A percentile compares a stretch with the other conserved stretches of the same genome.
Conservation (phyloP, 2,888 invertebrate species). For the Tachina lurida region DNA sequence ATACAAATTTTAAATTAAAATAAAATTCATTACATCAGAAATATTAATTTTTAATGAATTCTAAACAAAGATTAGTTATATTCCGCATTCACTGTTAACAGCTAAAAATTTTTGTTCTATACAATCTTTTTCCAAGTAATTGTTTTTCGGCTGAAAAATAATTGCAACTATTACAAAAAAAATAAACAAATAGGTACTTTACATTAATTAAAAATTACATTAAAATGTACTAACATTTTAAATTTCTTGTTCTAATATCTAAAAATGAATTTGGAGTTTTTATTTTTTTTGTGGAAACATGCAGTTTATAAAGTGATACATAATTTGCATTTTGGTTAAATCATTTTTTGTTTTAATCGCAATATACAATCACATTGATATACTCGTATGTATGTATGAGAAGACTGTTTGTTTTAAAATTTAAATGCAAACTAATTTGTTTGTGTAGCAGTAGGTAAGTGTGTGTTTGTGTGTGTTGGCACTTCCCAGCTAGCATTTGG, state of each 20-base stretch:
- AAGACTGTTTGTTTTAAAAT: constrained; percentile 1
- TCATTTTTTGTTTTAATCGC: constrained; percentile 1
- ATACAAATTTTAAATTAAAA: not conserved
- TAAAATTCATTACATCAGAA: not conserved
- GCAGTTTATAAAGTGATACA: constrained; percentile 29
- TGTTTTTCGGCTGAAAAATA: not conserved
- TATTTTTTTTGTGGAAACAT: constrained; percentile 22
- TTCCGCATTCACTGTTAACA: constrained; percentile 32
- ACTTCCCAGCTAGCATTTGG: no score
- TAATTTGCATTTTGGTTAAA: constrained; percentile 14
- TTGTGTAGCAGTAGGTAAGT: no score
- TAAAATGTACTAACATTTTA: constrained; percentile 7
- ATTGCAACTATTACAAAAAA: not conserved
- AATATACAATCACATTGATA: constrained; percentile 34
- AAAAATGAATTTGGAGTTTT: not conserved
- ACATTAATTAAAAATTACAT: constrained; percentile 27
- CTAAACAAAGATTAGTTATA: not conserved
- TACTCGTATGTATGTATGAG: not conserved
- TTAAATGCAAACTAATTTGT: no score
- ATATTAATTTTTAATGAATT: constrained; percentile 11
- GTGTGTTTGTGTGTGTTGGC: no score
- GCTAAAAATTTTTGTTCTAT: constrained; percentile 1
- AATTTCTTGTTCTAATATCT: constrained; percentile 15
- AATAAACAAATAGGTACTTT: constrained; percentile 31
- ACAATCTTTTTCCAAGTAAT: not conserved